Evolutionary conservation across 2,888 invertebrate species (phyloP), one percentile per base, ranked within the genome.

Genomic region (Epinotia brunnichana): DNA sequence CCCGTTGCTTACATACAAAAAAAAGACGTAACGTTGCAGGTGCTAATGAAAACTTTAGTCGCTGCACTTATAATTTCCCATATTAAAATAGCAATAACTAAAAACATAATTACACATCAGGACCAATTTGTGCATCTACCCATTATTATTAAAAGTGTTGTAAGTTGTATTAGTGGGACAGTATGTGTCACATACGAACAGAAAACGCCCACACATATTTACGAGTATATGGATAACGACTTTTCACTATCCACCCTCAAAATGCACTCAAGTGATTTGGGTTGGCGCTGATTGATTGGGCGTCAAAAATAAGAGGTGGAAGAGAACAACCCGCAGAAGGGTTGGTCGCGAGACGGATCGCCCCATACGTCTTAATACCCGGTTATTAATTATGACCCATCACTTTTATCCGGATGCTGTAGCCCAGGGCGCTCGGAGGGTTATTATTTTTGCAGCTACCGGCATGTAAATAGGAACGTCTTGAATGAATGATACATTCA

Each of bases 321-420:
- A 7, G 5, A 7, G 11, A 57, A 24, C 13, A 35, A 19, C 9
- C 59, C 69, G 44, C 70, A 51, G 57, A 68, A 69, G 69, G 69
- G 69, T 71, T 57, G 63, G 64, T 48, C 61, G 54, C 44, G 48
- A 57, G 70, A 71, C 60, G 59, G 66, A 71, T 71, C 29, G 66
- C 53, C 51, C 63, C 60, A 71, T 71, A 64, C 70, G 66, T 71
- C 70, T 71, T 71, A 60, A 71, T 71, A 66, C 59, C 64, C 61
- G 70, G 70, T 48, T 72, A 72, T 72, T 72, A 72, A 72, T 72
- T 72, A 67, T 53, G 53, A 66, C 71, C 61, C 71, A 60, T 66
- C 59, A 44, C 60, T 51, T 53, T 44, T 60, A 60, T 53, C 64
- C 59, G 59, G 53, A 39, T 11, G 1, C 3, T 48, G n/a, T n/a